A percentile compares a stretch with the other conserved stretches of the same genome.
Evolutionary conservation across 2,113 vertebrate species (phyloP).

Genomic region (Oncorhynchus masou): DNA sequence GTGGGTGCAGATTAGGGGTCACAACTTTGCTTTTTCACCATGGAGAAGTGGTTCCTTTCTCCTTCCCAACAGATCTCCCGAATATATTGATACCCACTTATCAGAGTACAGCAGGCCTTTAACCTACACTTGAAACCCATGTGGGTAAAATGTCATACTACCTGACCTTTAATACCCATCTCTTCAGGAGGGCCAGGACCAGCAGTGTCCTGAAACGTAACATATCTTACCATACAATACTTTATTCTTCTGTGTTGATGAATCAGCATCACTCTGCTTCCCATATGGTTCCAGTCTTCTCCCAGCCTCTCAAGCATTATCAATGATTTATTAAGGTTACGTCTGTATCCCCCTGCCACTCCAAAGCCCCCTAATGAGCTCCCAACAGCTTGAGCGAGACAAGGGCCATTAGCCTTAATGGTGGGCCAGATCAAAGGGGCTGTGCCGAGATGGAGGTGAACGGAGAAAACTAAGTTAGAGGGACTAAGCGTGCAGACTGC

Average conservation of each 20-base stretch:
- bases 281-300: constrained; percentile 33
- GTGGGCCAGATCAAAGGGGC: constrained; percentile 44
- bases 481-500: constrained; percentile 38
- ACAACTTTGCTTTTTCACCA: background rate
- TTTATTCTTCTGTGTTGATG: background rate
- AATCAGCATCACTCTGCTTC: constrained; percentile 5
- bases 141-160: background rate
- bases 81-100: background rate
- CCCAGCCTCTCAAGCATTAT: constrained; percentile 21
- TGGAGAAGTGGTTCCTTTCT: background rate
- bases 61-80: background rate
- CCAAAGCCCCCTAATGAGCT: constrained; percentile 42
- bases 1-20: background rate
- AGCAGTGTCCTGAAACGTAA: background rate
- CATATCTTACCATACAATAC: background rate
- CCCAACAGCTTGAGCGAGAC: constrained; percentile 37
- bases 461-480: constrained; percentile 45
- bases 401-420: constrained; percentile 52
- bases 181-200: background rate
- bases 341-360: constrained; percentile 37
- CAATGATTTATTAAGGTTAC: constrained; percentile 38
- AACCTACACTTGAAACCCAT: background rate
- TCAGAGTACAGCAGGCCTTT: background rate
- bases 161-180: background rate
- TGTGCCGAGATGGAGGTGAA: constrained; percentile 21